Evolutionary conservation across 2,113 vertebrate species (phyloP), one percentile per base, ranked within the genome.

Genomic region (Lophotis ruficrista): DNA sequence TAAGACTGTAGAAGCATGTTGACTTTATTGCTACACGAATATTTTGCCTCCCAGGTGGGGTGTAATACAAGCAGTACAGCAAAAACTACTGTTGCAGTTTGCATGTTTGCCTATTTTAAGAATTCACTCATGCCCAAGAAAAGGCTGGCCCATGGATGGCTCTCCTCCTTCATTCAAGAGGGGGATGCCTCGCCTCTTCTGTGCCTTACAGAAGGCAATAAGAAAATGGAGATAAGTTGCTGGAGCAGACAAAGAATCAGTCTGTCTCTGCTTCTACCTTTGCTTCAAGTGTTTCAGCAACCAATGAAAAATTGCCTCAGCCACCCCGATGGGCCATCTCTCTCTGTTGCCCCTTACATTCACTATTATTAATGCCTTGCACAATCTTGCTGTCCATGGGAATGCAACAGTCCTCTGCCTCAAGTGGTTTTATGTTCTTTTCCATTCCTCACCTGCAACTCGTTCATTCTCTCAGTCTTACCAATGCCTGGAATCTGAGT

Each of bases 321-420:
- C 20, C 43, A 57, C 8, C 20, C 16, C 7, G 25, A 61, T 4
- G 9, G 53, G 35, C 18, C 45, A 21, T 19, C 33, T 50, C 71
- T 73, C 58, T 35, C 77, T 47, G 61, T 18, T 31, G 19, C 13
- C 62, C 47, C n/a, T 65, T 37, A 48, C 0, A n/a, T 24, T n/a
- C 68, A 58, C 48, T 0, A 0, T 33, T 0, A 0, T 35, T 43
- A 89, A 60, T 1, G 12, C 60, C 45, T 56, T 31, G 17, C 11
- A 83, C 27, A 68, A 14, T 35, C 37, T 60, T 83, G n/a, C 41
- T 76, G 35, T 45, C 31, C 38, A 31, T 1, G 41, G 16, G 25
- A 64, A 22, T 1, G 0, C 12, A 71, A 57, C 7, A 71, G 10
- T 18, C 27, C 80, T 71, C 68, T 77, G 62, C 73, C 73, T 45